A percentile compares a stretch with the other conserved stretches of the same genome.
These are phyloP conservation scores for Thera obeliscata DNA, from an alignment of 2,888 invertebrate genomes.

Conservation along the genomic window DNA sequence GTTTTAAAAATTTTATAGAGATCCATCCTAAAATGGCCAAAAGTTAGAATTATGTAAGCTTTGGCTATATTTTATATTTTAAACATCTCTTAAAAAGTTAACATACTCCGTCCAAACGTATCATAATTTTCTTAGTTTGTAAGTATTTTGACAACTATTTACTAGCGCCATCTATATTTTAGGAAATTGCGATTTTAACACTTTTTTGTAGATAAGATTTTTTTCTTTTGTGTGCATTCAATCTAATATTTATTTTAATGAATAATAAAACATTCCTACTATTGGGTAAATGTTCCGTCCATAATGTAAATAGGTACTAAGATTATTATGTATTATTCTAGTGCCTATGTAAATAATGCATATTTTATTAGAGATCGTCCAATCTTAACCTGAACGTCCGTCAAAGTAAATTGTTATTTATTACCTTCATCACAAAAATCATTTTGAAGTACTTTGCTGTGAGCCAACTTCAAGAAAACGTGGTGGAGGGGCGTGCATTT, in stretches of 20 bases:
- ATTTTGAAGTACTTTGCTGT: too few species aligned
- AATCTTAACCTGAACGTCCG: too few species aligned
- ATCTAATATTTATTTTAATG: background rate
- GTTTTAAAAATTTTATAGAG: slow-evolving; percentile 11
- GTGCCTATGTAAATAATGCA: slow-evolving; percentile 38
- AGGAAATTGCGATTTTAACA: background rate
- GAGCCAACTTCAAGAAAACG: too few species aligned
- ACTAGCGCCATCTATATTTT: background rate
- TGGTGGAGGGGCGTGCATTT: too few species aligned
- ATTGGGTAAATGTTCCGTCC: slow-evolving; percentile 30
- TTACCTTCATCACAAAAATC: too few species aligned
- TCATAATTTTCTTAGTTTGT: background rate
- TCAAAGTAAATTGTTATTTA: too few species aligned
- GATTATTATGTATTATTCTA: slow-evolving; percentile 18
- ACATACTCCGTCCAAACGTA: slow-evolving; percentile 17
- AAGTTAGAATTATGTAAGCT: slow-evolving; percentile 15
- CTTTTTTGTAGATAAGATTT: background rate
- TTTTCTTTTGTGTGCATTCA: background rate
- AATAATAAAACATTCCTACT: slow-evolving; percentile 12
- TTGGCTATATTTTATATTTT: background rate
- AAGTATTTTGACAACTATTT: background rate
- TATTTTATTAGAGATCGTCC: slow-evolving; percentile 4
- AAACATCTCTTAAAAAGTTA: background rate
- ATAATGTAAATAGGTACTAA: slow-evolving; percentile 29
- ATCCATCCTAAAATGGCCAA: slow-evolving; percentile 12